phyloP scores from a whole-genome alignment of 2,113 vertebrate genomes.

The Prionailurus viverrinus region DNA sequence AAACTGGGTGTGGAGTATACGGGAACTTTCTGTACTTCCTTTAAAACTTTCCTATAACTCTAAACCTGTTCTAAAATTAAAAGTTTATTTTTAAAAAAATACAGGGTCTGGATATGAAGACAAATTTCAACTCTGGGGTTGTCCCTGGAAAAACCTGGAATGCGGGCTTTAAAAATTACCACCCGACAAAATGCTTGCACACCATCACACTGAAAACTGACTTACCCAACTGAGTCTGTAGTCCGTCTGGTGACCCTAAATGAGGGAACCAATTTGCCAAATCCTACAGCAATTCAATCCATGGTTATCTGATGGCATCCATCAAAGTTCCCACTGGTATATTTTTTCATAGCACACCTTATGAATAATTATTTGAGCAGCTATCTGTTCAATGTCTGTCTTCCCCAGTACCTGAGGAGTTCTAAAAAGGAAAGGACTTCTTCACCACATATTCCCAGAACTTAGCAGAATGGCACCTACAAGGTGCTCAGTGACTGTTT shows the following conservation, averaged over 20 bases:
- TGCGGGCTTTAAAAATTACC: background rate
- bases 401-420: background rate
- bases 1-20: background rate
- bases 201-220: background rate
- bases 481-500: background rate
- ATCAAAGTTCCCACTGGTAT: background rate
- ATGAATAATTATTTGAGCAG: conserved; percentile 8
- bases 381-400: background rate
- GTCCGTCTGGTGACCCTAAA: background rate
- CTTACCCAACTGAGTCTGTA: background rate
- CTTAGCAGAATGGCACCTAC: background rate
- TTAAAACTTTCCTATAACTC: background rate
- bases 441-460: background rate
- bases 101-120: background rate
- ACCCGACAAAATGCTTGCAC: background rate
- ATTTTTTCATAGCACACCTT: background rate
- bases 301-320: background rate
- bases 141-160: background rate
- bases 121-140: background rate
- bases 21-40: background rate
- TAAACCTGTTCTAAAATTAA: conserved; percentile 37
- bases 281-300: background rate
- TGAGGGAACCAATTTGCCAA: background rate
- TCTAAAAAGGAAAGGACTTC: background rate
- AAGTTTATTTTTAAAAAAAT: background rate